These are phyloP conservation scores for Phymatocera aterrima DNA, from an alignment of 2,888 invertebrate species.

Conservation along the genomic window DNA sequence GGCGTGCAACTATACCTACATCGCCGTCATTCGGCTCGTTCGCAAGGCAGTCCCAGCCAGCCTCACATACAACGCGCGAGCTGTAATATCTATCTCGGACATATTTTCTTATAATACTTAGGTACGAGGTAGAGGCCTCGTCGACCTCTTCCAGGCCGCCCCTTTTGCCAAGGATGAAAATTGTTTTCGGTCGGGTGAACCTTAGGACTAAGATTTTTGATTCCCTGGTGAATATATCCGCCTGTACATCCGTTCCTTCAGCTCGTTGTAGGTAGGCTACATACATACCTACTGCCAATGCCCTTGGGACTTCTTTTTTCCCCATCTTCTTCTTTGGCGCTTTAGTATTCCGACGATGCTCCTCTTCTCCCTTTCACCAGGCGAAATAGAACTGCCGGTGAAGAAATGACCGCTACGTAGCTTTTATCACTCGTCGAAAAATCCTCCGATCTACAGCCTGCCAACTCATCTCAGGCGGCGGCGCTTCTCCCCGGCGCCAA, in stretches of 20 bases:
- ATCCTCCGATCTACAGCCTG: conserved; percentile 39
- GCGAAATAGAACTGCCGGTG: conserved; percentile 22
- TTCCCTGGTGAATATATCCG: conserved; percentile 16
- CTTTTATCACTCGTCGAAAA: conserved; percentile 58
- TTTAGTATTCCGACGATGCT: conserved; percentile 29
- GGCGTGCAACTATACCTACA: background rate
- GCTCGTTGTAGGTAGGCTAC: background rate
- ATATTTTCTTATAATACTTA: conserved; percentile 5
- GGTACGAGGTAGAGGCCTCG: background rate
- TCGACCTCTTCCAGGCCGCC: background rate
- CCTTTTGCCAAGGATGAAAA: conserved; percentile 15
- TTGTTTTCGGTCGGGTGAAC: conserved; percentile 16
- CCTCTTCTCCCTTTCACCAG: background rate
- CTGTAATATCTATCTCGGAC: background rate
- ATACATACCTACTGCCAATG: background rate
- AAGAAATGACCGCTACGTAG: conserved; percentile 50
- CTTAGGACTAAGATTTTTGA: conserved; percentile 27
- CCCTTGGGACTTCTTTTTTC: conserved; percentile 10
- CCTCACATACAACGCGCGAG: too few relatives aligned
- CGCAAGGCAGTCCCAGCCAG: too few relatives aligned
- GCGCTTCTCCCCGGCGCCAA: conserved; percentile 39
- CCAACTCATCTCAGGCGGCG: conserved; percentile 48
- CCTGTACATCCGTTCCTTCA: background rate
- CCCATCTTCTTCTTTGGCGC: too few relatives aligned
- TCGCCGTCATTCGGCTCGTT: background rate